Base-by-base conservation (phyloP, 1,140 invertebrate genomes). In the Ladona fulva region DNA sequence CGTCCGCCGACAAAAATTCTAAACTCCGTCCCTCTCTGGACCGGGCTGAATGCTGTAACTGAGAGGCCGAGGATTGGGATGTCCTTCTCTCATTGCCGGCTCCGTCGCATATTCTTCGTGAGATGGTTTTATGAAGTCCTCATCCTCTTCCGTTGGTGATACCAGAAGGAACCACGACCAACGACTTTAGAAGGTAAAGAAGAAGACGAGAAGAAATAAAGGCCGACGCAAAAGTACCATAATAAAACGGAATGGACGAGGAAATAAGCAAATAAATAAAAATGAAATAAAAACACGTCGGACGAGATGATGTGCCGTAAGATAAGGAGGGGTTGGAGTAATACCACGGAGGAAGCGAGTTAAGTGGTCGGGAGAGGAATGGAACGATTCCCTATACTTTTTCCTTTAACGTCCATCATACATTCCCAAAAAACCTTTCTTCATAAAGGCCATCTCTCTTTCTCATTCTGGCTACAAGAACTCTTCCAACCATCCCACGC, bases 181-280 rank as follows among this genome's bases (percentile, higher is more conserved):
- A 66, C 52, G 52, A 66, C 52, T 66, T 22, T 16, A 22, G n/a
- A 22, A 19, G n/a, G n/a, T 16, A 66, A 22, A 66, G 52, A 19
- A 22, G 52, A 66, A 66, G 52, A 22, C 52, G 52, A 22, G 52
- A 66, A 66, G 52, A 22, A 66, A 66, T 66, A 66, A 66, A 66
- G 52, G 52, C 52, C 52, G 52, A 66, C 52, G 52, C 52, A 66
- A 66, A 66, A 66, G 52, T 66, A 22, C 52, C 52, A 66, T 66
- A 66, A 66, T 66, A 66, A 66, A 66, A 66, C 52, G 14, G 12
- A 66, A 66, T 66, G 52, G 52, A 66, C 52, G 52, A 12, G 52
- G 52, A 66, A 66, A 66, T 66, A 66, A 66, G 52, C 52, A 66
- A 66, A 66, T 66, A 66, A 66, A 66, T 66, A 66, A 66, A 66